A percentile compares a stretch with the other conserved stretches of the same genome.
Evolutionary conservation across 2,797 vertebrate species (phyloP).

Genomic region (Bovichtus variegatus): DNA sequence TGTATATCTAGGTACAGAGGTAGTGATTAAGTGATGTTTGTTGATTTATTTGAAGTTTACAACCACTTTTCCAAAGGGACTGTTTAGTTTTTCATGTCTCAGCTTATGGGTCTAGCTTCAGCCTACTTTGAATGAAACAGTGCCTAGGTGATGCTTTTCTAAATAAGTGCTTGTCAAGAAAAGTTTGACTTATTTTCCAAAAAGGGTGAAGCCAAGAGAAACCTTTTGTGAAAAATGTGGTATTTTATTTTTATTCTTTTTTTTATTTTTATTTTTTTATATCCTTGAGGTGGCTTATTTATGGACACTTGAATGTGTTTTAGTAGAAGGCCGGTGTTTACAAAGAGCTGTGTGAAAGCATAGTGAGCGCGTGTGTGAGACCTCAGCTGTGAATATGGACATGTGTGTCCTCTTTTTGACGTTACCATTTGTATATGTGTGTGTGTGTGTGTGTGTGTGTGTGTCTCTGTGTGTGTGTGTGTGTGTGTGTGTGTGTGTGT

Average conservation of each 20-base stretch:
- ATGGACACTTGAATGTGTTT: constrained; percentile 70
- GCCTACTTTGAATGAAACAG: constrained; percentile 39
- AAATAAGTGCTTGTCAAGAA: constrained; percentile 57
- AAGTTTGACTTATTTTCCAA: constrained; percentile 65
- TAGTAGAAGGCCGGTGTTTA: constrained; percentile 50
- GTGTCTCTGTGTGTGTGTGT: not conserved
- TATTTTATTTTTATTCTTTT: constrained; percentile 20
- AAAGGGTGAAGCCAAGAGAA: constrained; percentile 44
- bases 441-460: constrained; percentile 3
- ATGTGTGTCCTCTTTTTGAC: constrained; percentile 49
- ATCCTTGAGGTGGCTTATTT: constrained; percentile 70
- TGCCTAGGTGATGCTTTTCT: constrained; percentile 57
- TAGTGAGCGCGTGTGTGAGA: constrained; percentile 18
- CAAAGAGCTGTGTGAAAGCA: constrained; percentile 36
- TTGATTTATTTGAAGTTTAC: constrained; percentile 54
- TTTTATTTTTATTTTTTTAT: constrained; percentile 48
- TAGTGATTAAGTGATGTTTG: constrained; percentile 51
- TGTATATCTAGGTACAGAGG: constrained; percentile 49
- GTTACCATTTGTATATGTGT: constrained; percentile 45
- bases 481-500: not conserved
- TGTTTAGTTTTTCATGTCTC: constrained; percentile 51
- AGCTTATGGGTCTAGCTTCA: constrained; percentile 2
- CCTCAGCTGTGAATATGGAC: constrained; percentile 61
- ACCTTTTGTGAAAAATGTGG: constrained; percentile 59
- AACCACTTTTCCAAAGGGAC: constrained; percentile 59